These are phyloP conservation scores for Eledona agricola DNA, from an alignment of 2,888 invertebrate species.

Conservation along the genomic window DNA sequence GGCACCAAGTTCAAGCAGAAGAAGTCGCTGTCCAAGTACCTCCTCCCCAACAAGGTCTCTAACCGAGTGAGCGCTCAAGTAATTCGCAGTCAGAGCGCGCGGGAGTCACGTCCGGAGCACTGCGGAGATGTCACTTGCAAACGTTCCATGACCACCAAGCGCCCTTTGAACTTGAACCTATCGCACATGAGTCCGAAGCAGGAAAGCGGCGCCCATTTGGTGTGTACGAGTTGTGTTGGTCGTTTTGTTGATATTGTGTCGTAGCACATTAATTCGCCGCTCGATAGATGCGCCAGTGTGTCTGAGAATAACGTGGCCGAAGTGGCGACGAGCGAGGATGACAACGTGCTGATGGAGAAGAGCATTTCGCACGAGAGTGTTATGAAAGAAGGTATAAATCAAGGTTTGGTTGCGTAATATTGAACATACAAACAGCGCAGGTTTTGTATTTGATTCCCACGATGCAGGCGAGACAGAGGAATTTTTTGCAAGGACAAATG, in stretches of 20 bases:
- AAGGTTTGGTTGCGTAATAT: neutral
- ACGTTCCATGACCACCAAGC: slow-evolving; percentile 50
- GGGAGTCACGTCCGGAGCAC: slow-evolving; percentile 42
- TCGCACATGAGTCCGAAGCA: slow-evolving; percentile 47
- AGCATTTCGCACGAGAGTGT: slow-evolving; percentile 60
- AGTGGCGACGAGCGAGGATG: slow-evolving; percentile 40
- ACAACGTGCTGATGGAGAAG: slow-evolving; percentile 53
- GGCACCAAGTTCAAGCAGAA: slow-evolving; percentile 53
- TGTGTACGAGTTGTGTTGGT: slow-evolving; percentile 6
- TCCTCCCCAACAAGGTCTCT: slow-evolving; percentile 58
- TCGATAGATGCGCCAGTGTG: slow-evolving; percentile 47
- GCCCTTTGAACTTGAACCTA: slow-evolving; percentile 59
- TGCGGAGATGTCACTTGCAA: slow-evolving; percentile 46
- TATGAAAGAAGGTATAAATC: slow-evolving; percentile 49
- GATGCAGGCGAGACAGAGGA: slow-evolving; percentile 82
- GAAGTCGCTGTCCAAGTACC: slow-evolving; percentile 55
- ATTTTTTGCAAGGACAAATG: slow-evolving; percentile 80
- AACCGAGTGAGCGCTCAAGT: slow-evolving; percentile 60
- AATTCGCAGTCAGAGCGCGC: slow-evolving; percentile 53
- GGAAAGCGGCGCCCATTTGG: slow-evolving; percentile 34
- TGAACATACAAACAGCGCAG: too few species aligned
- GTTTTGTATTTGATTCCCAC: slow-evolving; percentile 84
- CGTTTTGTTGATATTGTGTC: too few species aligned
- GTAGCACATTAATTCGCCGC: slow-evolving; percentile 28
- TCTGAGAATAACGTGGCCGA: slow-evolving; percentile 56